These are phyloP conservation scores for Heterodera schachtii DNA, from an alignment of 1,140 invertebrate genomes.

Conservation along the genomic window DNA sequence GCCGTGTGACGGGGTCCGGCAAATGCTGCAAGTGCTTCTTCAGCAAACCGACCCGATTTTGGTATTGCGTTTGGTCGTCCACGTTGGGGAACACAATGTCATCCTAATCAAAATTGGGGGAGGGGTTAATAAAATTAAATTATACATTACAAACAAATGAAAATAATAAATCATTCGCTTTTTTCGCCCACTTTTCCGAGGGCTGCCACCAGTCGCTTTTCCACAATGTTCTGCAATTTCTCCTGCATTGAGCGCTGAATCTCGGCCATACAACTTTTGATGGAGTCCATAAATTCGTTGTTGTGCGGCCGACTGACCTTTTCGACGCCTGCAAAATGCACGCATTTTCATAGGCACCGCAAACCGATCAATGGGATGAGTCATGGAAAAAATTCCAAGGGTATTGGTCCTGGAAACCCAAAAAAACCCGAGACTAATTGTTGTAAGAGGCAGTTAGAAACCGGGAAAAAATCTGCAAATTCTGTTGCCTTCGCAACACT, in stretches of 20 bases:
- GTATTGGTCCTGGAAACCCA: too few species aligned
- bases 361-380: too few species aligned
- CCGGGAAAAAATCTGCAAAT: too few species aligned
- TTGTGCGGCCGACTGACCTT: conserved; percentile 28
- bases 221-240: conserved; percentile 23
- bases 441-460: too few species aligned
- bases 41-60: conserved; percentile 28
- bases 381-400: conserved; percentile 13
- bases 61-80: conserved; percentile 22
- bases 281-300: conserved; percentile 28
- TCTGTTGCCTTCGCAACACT: too few species aligned
- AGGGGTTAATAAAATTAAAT: too few species aligned
- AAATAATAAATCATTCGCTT: too few species aligned
- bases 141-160: too few species aligned
- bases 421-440: too few species aligned
- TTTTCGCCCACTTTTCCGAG: conserved; percentile 35
- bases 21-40: conserved; percentile 27
- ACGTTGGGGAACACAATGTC: conserved; percentile 34
- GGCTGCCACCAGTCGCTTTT: not conserved
- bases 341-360: too few species aligned
- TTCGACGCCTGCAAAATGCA: conserved; percentile 30
- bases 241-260: conserved; percentile 30
- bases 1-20: conserved; percentile 2
- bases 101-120: conserved; percentile 12
- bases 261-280: conserved; percentile 33